These are phyloP conservation scores for Pseudorectes ferrugineus DNA, from an alignment of 2,113 vertebrate species.

Conservation along the genomic window DNA sequence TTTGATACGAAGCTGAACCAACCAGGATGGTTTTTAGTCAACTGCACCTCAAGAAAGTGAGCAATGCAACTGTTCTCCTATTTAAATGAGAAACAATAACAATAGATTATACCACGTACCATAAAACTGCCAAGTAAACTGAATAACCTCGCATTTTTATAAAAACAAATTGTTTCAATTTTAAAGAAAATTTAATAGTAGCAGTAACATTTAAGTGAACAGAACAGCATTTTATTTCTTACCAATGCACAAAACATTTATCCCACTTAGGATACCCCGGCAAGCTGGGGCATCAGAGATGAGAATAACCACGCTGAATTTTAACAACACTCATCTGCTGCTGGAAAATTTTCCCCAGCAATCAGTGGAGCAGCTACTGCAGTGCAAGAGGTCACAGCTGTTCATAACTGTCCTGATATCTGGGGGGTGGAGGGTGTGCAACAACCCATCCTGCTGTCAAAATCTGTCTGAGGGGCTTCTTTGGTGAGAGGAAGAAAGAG, in stretches of 20 bases:
- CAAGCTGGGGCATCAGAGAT: background rate
- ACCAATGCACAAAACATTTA: constrained; percentile 1
- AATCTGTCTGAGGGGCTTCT: background rate
- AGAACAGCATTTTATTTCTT: constrained; percentile 25
- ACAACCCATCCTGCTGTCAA: background rate
- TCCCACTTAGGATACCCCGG: background rate
- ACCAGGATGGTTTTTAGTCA: background rate
- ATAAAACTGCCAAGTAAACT: constrained; percentile 36
- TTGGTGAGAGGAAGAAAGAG: background rate
- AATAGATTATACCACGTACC: background rate
- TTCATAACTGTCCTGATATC: background rate
- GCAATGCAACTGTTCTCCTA: background rate
- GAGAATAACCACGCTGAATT: background rate
- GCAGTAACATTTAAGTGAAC: constrained; percentile 34
- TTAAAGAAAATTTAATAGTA: constrained; percentile 47
- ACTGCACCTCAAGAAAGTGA: background rate
- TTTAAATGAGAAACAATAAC: constrained; percentile 25
- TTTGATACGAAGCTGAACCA: background rate
- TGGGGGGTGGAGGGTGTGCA: background rate
- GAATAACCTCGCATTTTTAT: constrained; percentile 16
- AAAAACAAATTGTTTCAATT: constrained; percentile 42
- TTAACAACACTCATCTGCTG: background rate
- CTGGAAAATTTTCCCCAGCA: background rate
- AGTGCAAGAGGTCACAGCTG: background rate
- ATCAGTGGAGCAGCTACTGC: background rate